Evolutionary conservation across 2,113 vertebrate species (phyloP).

Genomic region (Campylorhamphus procurvoides): DNA sequence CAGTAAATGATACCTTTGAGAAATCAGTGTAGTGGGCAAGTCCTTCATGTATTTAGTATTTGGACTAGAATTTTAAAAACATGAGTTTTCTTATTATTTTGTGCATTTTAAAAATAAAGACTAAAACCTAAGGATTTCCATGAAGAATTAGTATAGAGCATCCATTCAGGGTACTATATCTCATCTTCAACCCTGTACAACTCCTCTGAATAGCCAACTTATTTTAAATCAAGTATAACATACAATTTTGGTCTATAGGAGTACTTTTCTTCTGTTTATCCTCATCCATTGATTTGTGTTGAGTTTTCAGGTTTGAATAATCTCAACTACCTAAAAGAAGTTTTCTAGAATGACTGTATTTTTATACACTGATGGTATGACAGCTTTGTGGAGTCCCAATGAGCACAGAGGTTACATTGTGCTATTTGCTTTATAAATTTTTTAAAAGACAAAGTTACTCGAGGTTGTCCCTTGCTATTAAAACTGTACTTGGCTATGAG

Average conservation of each 20-base stretch:
- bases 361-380: neutral
- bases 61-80: neutral
- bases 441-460: neutral
- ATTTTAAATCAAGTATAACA: neutral
- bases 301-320: neutral
- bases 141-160: neutral
- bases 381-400: neutral
- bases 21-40: neutral
- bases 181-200: neutral
- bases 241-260: neutral
- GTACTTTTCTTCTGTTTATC: neutral
- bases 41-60: neutral
- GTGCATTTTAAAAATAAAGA: neutral
- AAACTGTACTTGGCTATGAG: neutral
- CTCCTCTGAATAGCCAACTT: neutral
- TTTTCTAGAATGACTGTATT: neutral
- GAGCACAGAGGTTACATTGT: neutral
- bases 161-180: neutral
- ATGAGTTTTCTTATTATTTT: neutral
- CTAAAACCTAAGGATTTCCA: neutral
- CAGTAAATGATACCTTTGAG: neutral
- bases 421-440: neutral
- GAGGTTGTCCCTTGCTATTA: neutral
- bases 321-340: neutral
- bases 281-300: neutral